Conservation (phyloP, 2,888 invertebrate genomes). For the Ptilodon capucinus region DNA sequence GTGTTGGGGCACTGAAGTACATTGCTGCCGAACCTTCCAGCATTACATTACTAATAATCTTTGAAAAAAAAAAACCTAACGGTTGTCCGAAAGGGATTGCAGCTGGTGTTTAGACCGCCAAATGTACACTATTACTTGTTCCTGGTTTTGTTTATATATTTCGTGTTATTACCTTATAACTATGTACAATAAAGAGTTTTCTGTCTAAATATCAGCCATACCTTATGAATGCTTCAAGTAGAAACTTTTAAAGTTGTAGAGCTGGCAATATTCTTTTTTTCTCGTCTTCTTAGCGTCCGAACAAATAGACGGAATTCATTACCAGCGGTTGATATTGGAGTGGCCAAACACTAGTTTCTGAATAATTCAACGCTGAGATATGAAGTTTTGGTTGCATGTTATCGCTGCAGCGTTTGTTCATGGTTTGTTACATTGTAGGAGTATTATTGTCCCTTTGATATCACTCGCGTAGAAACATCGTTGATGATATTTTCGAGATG, state of each 20-base stretch:
- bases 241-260: neutral
- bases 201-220: too few species aligned
- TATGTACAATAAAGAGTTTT: too few species aligned
- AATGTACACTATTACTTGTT: too few species aligned
- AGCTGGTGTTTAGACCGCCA: too few species aligned
- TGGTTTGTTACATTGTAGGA: neutral
- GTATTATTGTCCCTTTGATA: neutral
- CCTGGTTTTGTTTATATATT: too few species aligned
- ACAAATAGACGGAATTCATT: constrained; percentile 25
- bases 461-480: neutral
- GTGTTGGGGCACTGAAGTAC: too few species aligned
- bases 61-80: too few species aligned
- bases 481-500: neutral
- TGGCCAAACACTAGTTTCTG: constrained; percentile 24
- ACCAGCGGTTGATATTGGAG: constrained; percentile 31
- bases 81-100: too few species aligned
- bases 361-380: constrained; percentile 17
- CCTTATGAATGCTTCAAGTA: neutral
- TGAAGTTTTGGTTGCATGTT: constrained; percentile 1
- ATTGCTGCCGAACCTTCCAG: too few species aligned
- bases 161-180: too few species aligned
- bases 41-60: too few species aligned
- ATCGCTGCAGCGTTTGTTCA: neutral
- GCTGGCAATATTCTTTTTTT: constrained; percentile 19
- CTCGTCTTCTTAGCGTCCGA: constrained; percentile 14